Evolutionary conservation across 2,797 vertebrate species (phyloP).

Genomic region (Borostomias antarcticus): DNA sequence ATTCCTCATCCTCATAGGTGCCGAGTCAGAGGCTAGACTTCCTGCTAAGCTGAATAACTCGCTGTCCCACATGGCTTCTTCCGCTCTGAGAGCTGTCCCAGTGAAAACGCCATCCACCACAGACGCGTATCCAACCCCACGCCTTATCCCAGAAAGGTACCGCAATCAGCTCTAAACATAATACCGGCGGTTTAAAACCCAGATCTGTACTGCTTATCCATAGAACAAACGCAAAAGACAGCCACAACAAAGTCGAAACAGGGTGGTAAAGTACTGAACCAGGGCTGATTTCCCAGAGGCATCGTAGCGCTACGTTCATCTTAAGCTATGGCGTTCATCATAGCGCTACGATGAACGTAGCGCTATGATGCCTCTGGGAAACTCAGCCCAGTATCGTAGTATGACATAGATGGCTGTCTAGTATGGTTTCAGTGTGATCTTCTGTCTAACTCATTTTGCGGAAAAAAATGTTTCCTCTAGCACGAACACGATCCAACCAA

Average conservation of each 20-base stretch:
- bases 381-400: no score
- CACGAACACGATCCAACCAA: slow-evolving; percentile 51
- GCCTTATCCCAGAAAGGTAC: slow-evolving; percentile 47
- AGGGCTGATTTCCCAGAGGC: no score
- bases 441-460: no score
- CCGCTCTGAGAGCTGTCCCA: slow-evolving; percentile 23
- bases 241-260: no score
- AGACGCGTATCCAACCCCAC: slow-evolving; percentile 37
- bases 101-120: slow-evolving; percentile 36
- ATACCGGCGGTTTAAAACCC: no score
- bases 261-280: no score
- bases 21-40: slow-evolving; percentile 43
- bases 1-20: slow-evolving; percentile 39
- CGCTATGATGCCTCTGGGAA: no score
- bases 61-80: slow-evolving; percentile 27
- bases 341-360: no score
- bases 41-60: slow-evolving; percentile 41
- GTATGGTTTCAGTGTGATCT: background rate
- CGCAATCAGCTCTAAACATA: background rate
- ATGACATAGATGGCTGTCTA: background rate
- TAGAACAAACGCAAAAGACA: background rate
- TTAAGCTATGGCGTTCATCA: no score
- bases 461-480: slow-evolving; percentile 49
- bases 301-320: no score
- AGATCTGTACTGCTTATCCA: background rate